phyloP scores from a whole-genome alignment of 2,888 invertebrate genomes.

The Drosophila prolongata region DNA sequence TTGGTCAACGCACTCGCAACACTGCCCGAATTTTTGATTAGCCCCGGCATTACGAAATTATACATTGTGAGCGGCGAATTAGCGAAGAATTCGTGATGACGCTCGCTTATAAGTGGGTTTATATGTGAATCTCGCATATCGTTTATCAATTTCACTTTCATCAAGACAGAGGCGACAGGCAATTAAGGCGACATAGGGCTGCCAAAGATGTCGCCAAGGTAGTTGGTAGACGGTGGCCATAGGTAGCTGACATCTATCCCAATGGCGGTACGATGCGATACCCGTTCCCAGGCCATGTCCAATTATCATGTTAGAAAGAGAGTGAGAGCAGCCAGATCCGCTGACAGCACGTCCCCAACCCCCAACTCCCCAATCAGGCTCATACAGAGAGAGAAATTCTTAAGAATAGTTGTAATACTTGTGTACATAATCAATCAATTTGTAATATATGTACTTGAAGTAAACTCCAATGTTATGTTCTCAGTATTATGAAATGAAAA shows the following conservation, averaged over 20 bases:
- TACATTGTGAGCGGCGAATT: conserved; percentile 21
- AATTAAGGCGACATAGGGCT: conserved; percentile 72
- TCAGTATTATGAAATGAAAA: too few relatives aligned
- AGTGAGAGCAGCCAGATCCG: conserved; percentile 61
- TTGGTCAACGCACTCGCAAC: conserved; percentile 41
- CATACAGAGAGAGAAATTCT: conserved; percentile 3
- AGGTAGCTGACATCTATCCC: conserved; percentile 38
- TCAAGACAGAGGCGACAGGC: conserved; percentile 38
- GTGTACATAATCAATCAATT: too few relatives aligned
- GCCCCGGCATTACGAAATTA: conserved; percentile 59
- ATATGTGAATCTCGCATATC: not conserved
- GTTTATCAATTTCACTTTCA: conserved; percentile 72
- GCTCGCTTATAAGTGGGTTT: conserved; percentile 1
- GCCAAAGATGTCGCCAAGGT: conserved; percentile 48
- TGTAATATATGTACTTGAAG: too few relatives aligned
- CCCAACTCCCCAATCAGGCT: conserved; percentile 3
- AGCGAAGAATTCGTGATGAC: conserved; percentile 39
- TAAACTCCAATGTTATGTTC: too few relatives aligned
- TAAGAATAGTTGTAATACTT: not conserved
- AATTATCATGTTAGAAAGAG: conserved; percentile 75
- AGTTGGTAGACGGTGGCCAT: conserved; percentile 15
- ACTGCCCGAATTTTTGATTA: conserved; percentile 51
- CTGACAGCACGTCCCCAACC: conserved; percentile 49
- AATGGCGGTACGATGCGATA: not conserved
- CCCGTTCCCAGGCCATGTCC: conserved; percentile 69